These are phyloP conservation scores for Microtus montanus DNA, from an alignment of 2,113 vertebrate genomes.

Conservation along the genomic window DNA sequence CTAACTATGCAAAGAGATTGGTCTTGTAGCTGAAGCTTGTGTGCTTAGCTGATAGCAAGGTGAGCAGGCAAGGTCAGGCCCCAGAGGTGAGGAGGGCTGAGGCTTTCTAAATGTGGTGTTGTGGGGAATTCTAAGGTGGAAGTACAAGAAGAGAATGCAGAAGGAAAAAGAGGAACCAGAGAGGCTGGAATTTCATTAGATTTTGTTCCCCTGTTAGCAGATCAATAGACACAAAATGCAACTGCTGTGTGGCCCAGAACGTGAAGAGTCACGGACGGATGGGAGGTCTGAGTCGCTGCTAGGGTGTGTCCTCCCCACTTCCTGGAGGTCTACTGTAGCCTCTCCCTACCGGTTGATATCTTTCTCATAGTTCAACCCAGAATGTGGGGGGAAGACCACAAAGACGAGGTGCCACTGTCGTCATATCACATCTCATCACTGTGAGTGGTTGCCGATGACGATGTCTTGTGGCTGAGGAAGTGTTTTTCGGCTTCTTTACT, in stretches of 20 bases:
- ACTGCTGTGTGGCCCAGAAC: no score
- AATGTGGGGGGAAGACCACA: neutral
- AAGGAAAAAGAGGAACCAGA: neutral
- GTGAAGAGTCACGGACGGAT: neutral
- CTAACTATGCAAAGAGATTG: neutral
- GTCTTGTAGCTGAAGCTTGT: no score
- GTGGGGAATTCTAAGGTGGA: neutral
- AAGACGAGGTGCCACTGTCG: no score
- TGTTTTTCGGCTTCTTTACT: neutral
- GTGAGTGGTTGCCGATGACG: neutral
- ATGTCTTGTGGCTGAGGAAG: neutral
- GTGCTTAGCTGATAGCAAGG: no score
- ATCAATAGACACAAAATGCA: neutral
- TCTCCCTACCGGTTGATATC: neutral
- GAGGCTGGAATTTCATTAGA: neutral
- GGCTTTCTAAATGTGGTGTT: accelerated
- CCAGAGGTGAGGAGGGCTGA: no score
- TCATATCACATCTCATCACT: neutral
- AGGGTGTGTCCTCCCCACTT: neutral
- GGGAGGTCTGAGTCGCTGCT: no score
- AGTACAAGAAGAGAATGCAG: neutral
- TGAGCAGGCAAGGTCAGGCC: neutral
- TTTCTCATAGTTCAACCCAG: neutral
- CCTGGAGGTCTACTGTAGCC: neutral
- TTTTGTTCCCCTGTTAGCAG: neutral